Base-by-base conservation (phyloP, 2,797 vertebrate genomes). In the Podarcis siculus region DNA sequence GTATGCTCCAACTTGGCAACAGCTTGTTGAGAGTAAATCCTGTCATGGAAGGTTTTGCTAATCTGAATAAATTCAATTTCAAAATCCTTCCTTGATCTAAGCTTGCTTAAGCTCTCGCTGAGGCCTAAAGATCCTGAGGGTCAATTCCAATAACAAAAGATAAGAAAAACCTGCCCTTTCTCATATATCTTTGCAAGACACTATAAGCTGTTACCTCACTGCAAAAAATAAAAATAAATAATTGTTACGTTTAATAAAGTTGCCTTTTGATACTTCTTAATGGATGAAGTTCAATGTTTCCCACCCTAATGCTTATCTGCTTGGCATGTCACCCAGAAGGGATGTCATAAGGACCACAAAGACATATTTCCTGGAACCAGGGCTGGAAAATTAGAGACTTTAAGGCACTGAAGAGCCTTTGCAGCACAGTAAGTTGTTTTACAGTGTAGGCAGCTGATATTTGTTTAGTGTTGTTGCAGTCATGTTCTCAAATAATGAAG, bases 1-100 rank as follows among this genome's bases (percentile, higher is more conserved):
- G 78, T 93, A 91, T 96, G 95, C 95, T 93, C 90, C 0, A 87
- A 94, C 95, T 94, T 97, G 97, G 95, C 95, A 97, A 97, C 98
- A 98, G 98, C 97, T 98, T 98, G 98, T 96, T 96, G 93, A 95
- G 93, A 96, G 93, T 96, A 97, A 98, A 97, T 97, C 97, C 96
- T 95, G 96, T 96, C 95, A 93, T 90, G 95, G 94, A 96, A 93
- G 97, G 96, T 97, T 97, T 96, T 97, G 92, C 96, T 97, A 97
- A 96, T 97, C 97, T 98, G 98, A 98, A 98, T 98, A 97, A 97
- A 97, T 98, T 98, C 97, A 98, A 96, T 98, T 98, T 98, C 97
- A 97, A 98, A 98, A 98, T 96, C 95, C 97, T 97, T 96, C 97
- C 96, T 97, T 98, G 98, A 98, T 98, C 98, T 98, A 97, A 97